Conservation (phyloP, 2,797 vertebrate genomes). For the Antrozous pallidus region DNA sequence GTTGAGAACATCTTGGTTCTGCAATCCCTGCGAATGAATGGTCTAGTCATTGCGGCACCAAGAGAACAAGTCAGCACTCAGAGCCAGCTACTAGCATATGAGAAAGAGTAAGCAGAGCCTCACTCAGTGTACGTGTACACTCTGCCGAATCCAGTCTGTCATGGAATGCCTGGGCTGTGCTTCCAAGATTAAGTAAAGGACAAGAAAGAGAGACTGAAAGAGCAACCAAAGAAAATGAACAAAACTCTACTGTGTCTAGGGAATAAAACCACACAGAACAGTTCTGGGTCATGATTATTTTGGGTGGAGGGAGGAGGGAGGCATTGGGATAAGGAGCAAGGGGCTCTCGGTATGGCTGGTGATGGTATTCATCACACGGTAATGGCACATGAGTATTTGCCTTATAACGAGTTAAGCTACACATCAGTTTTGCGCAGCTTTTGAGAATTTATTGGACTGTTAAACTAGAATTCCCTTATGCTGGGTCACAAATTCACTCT, state of each 20-base stretch:
- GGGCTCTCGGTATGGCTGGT: background rate
- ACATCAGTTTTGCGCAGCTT: background rate
- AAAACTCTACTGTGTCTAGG: background rate
- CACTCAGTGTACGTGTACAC: background rate
- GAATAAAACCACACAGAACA: background rate
- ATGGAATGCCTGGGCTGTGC: background rate
- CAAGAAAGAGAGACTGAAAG: background rate
- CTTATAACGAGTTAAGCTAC: background rate
- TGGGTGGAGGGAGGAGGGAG: background rate
- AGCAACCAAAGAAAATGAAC: background rate
- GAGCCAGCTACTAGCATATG: background rate
- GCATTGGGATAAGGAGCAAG: background rate
- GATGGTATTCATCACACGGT: background rate
- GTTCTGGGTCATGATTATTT: background rate
- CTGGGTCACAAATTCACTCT: background rate
- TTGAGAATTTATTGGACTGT: background rate
- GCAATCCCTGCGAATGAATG: background rate
- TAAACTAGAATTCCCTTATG: conserved; percentile 1
- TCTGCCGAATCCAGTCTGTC: background rate
- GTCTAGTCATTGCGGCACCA: background rate
- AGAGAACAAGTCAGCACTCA: background rate
- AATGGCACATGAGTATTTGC: background rate
- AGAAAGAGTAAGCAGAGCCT: background rate
- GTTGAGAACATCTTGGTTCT: background rate
- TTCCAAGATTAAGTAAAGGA: background rate